These are phyloP conservation scores for Bettongia penicillata DNA, from an alignment of 2,113 vertebrate species.

Conservation along the genomic window DNA sequence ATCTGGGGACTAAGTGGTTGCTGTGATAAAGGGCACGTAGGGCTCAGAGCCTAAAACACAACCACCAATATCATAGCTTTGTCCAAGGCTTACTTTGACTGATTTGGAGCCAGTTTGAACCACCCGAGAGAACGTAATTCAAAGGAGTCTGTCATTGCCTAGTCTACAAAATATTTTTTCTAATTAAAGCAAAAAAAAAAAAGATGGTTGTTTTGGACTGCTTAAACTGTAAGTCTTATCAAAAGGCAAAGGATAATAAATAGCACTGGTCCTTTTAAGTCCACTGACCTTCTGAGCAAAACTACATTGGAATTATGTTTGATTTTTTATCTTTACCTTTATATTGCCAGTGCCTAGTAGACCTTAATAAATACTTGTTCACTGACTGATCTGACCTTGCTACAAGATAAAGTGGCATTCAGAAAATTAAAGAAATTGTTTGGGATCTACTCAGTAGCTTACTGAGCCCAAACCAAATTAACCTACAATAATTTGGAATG, in stretches of 20 bases:
- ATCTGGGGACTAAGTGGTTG: background rate
- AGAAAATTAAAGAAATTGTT: conserved; percentile 47
- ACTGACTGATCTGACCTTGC: background rate
- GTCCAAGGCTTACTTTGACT: background rate
- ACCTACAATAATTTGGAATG: conserved; percentile 65
- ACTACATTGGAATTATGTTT: conserved; percentile 1
- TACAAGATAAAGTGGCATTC: conserved; percentile 13
- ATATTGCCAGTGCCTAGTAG: background rate
- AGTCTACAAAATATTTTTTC: conserved; percentile 31
- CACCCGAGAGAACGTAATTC: background rate
- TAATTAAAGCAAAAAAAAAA: background rate
- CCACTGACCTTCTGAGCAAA: conserved; percentile 33
- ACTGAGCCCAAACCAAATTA: conserved; percentile 53
- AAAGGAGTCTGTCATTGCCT: background rate
- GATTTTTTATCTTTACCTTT: background rate
- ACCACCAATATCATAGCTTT: conserved; percentile 5
- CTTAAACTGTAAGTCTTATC: background rate
- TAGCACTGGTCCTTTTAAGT: background rate
- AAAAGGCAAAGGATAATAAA: conserved; percentile 1
- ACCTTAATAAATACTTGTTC: background rate
- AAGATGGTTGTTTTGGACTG: background rate
- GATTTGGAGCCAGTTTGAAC: background rate
- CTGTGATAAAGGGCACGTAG: background rate
- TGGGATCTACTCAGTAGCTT: conserved; percentile 52
- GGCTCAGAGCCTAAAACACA: background rate